Evolutionary conservation across 2,113 vertebrate species (phyloP), one percentile per base, ranked within the genome.

Genomic region (Epinephelus lanceolatus): DNA sequence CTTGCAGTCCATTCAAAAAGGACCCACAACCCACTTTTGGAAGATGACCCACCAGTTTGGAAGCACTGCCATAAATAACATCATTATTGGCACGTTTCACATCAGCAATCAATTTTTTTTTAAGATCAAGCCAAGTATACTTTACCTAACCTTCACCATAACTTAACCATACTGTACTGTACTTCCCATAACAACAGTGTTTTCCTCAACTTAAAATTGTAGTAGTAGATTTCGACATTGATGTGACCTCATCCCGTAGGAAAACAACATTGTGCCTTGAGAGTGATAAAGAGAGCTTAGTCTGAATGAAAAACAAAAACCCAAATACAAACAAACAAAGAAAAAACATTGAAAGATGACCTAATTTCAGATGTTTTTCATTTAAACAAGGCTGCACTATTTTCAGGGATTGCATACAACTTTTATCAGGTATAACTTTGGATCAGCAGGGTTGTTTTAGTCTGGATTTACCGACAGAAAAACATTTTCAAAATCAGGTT

Each of bases 401-500:
- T 55, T 53, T 69, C 49, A 53, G 6, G 17, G 18, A 69, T n/a
- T 71, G 6, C 37, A 15, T 3, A 51, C 5, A 2, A 56, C n/a
- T 53, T 70, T 33, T 33, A n/a, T 37, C 40, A 59, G 25, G 47
- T 55, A 8, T 25, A 47, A n/a, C 18, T 73, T 69, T 30, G 51
- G 40, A 78, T 63, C 27, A 79, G 67, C 8, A 37, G 14, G n/a
- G 53, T 14, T 72, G 52, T 52, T 69, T 18, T 61, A 75, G 42
- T 71, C 59, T 30, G 23, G 33, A 59, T 47, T 45, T 52, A 49
- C 21, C 21, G 23, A 30, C 12, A 37, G 15, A 33, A 61, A 65
- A 77, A 81, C 8, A 63, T 45, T 42, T 56, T 6, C 9, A 57
- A 61, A 65, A 77, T 27, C 2, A 71, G 78, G 70, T 47, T 63